phyloP scores from a whole-genome alignment of 2,113 vertebrate genomes.

The Channa maculata region DNA sequence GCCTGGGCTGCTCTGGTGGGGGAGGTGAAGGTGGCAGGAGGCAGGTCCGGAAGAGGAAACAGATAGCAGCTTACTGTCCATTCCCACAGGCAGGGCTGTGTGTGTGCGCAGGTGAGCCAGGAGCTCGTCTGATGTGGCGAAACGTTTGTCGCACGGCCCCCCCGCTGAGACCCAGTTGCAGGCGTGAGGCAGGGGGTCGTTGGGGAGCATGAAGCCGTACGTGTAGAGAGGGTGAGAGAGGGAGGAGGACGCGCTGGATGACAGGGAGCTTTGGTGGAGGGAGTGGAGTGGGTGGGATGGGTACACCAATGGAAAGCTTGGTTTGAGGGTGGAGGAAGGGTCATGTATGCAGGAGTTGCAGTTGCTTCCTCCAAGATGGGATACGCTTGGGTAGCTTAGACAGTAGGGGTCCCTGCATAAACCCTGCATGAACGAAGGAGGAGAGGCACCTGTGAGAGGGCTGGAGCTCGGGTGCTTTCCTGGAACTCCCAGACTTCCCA shows the following conservation, averaged over 20 bases:
- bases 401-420: conserved; percentile 97
- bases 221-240: conserved; percentile 94
- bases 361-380: conserved; percentile 90
- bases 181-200: conserved; percentile 92
- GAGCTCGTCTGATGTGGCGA: conserved; percentile 94
- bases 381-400: conserved; percentile 91
- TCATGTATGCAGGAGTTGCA: conserved; percentile 95
- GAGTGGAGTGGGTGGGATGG: conserved; percentile 92
- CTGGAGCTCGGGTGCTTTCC: conserved; percentile 95
- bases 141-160: conserved; percentile 97
- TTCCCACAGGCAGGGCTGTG: conserved; percentile 88
- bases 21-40: conserved; percentile 93
- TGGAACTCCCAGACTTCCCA: conserved; percentile 87
- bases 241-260: conserved; percentile 87
- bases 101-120: conserved; percentile 95
- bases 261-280: conserved; percentile 87
- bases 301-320: conserved; percentile 92
- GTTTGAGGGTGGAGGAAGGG: conserved; percentile 88
- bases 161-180: conserved; percentile 98
- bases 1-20: conserved; percentile 87
- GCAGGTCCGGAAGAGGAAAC: conserved; percentile 83
- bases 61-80: conserved; percentile 91
- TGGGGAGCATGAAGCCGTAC: conserved; percentile 97
- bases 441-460: conserved; percentile 93
- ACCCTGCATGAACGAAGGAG: conserved; percentile 96